These are phyloP conservation scores for Cossypha polioptera DNA, from an alignment of 2,797 vertebrate genomes.

Conservation along the genomic window DNA sequence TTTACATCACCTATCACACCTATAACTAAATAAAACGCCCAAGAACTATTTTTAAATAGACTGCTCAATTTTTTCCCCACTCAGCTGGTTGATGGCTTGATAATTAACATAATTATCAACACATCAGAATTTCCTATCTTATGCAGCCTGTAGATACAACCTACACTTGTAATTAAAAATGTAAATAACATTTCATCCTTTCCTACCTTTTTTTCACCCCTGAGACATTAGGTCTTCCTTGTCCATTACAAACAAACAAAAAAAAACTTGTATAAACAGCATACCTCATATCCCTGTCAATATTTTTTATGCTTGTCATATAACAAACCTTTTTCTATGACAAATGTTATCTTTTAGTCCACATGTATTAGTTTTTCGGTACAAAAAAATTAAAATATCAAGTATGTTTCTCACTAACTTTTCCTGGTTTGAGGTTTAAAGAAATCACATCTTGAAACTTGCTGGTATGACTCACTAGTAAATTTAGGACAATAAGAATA, in stretches of 20 bases:
- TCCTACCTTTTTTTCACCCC: background rate
- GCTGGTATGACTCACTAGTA: background rate
- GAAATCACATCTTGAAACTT: background rate
- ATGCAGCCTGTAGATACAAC: background rate
- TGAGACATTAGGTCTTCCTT: background rate
- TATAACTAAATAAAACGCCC: background rate
- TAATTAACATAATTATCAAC: background rate
- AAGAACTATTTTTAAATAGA: background rate
- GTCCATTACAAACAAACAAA: background rate
- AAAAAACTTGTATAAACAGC: background rate
- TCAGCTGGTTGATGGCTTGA: background rate
- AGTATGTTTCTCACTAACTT: background rate
- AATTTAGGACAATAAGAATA: background rate
- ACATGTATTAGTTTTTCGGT: background rate
- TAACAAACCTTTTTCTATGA: background rate
- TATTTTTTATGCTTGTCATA: background rate
- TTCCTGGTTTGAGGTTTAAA: background rate
- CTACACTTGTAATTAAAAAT: background rate
- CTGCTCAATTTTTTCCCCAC: background rate
- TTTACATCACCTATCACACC: background rate
- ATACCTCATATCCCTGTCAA: background rate
- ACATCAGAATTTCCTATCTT: background rate
- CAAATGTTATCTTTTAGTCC: background rate
- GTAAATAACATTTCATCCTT: background rate
- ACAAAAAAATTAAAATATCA: background rate